A percentile compares a stretch with the other conserved stretches of the same genome.
Evolutionary conservation across 2,797 vertebrate species (phyloP).

Genomic region (Gambelia wislizenii): DNA sequence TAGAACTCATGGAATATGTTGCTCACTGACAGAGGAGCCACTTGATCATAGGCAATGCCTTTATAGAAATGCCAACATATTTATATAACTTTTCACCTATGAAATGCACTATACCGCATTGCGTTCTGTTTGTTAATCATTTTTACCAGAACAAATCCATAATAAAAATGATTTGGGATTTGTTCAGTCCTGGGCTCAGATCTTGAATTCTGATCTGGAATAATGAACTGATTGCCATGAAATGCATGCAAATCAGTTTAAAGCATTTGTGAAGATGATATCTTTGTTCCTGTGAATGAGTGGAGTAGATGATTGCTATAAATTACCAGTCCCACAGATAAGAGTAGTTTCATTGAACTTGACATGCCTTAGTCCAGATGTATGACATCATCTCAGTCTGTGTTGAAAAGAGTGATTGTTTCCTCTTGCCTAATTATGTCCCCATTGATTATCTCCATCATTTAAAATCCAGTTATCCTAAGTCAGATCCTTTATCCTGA

Average conservation of each 20-base stretch:
- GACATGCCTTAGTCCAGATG: not conserved
- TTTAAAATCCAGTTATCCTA: constrained; percentile 52
- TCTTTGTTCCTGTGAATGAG: not conserved
- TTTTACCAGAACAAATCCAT: constrained; percentile 56
- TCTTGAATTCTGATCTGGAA: constrained; percentile 54
- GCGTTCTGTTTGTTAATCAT: constrained; percentile 60
- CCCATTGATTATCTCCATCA: constrained; percentile 12
- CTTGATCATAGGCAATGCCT: constrained; percentile 51
- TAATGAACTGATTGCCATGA: constrained; percentile 43
- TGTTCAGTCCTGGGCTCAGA: constrained; percentile 61
- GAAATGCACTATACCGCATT: constrained; percentile 64
- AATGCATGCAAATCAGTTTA: constrained; percentile 8
- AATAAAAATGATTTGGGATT: constrained; percentile 61
- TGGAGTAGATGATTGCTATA: not conserved
- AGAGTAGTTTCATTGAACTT: not conserved
- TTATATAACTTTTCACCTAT: constrained; percentile 52
- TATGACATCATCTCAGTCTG: rapidly evolving
- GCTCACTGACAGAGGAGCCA: not conserved
- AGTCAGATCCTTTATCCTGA: constrained; percentile 75
- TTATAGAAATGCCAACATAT: constrained; percentile 70
- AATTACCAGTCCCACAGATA: not conserved
- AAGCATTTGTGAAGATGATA: not conserved
- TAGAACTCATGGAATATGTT: not conserved
- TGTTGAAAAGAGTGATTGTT: constrained; percentile 18
- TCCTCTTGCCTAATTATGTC: constrained; percentile 30